Conservation (phyloP, 2,113 vertebrate genomes). For the Hemibagrus wyckioides region DNA sequence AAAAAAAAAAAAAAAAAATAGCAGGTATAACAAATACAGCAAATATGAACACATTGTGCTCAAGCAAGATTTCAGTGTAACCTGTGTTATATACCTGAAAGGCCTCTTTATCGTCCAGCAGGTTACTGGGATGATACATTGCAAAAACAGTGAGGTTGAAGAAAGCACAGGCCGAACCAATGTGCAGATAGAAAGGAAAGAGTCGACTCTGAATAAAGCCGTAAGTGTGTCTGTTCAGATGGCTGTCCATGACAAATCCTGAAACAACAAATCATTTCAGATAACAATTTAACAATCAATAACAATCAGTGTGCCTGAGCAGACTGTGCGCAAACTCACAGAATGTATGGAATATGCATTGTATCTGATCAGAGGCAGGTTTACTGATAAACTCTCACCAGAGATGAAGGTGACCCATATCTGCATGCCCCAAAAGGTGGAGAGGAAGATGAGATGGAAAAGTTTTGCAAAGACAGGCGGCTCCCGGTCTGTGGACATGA, state of each 20-base stretch:
- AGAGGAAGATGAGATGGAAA: slow-evolving; percentile 78
- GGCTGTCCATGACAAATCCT: slow-evolving; percentile 80
- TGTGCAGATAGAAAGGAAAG: slow-evolving; percentile 81
- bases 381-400: slow-evolving; percentile 60
- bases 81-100: slow-evolving; percentile 68
- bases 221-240: slow-evolving; percentile 77
- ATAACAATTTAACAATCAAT: neutral
- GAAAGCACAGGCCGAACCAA: slow-evolving; percentile 79
- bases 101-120: slow-evolving; percentile 69
- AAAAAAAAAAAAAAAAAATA: no score
- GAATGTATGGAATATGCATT: neutral
- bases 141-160: slow-evolving; percentile 79
- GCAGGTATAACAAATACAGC: neutral
- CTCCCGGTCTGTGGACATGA: slow-evolving; percentile 71
- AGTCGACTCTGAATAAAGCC: slow-evolving; percentile 78
- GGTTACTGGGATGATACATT: slow-evolving; percentile 74
- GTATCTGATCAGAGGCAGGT: neutral
- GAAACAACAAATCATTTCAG: slow-evolving; percentile 10
- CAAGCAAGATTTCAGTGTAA: neutral
- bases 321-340: neutral
- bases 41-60: neutral
- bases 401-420: slow-evolving; percentile 82
- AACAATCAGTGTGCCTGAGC: neutral
- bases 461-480: slow-evolving; percentile 71
- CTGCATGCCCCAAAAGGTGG: slow-evolving; percentile 85